Base-by-base conservation (phyloP, 2,797 vertebrate species). In the Lutjanus argentimaculatus region DNA sequence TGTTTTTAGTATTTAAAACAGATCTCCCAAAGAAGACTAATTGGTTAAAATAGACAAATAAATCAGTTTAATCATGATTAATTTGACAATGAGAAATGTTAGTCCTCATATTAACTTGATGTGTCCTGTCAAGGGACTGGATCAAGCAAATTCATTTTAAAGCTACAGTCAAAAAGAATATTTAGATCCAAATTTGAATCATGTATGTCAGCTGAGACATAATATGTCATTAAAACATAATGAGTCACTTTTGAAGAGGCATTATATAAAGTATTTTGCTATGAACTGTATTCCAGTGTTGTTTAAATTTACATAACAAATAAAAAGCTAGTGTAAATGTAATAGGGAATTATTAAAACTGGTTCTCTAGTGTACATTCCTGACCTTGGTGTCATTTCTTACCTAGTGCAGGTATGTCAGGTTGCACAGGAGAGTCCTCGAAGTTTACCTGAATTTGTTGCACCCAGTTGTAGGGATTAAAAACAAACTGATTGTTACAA, bases 21-120 rank as follows among this genome's bases (percentile, higher is more conserved):
- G 51, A 63, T 64, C 8, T 67, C 66, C 77, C 80, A 88, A 85
- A 86, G 59, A 83, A 67, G 16, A 85, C 15, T 62, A 72, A 72
- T 66, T 73, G 6, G 81, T 72, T 74, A 40, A 82, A 57, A 51
- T 57, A 11, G 13, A 25, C 14, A n/a, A n/a, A n/a, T 53, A 55
- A 22, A 52, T 77, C 67, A 40, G 21, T 80, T 79, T 46, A 56
- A 52, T 75, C 30, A 52, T 48, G 40, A 56, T 52, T 70, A 1
- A 56, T 67, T 48, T 53, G 19, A 62, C 78, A 69, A 70, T 68
- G 30, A 69, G 15, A 70, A 69, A 16, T 52, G 30, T 76, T 69
- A 65, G 42, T 73, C 12, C 45, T 0, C 2, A 57, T 80, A 48
- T 76, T 74, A 59, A 74, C 45, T 21, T 56, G 2, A 61, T 19